These are phyloP conservation scores for Gymnothorax reevesii DNA, from an alignment of 2,797 vertebrate species.

Conservation along the genomic window DNA sequence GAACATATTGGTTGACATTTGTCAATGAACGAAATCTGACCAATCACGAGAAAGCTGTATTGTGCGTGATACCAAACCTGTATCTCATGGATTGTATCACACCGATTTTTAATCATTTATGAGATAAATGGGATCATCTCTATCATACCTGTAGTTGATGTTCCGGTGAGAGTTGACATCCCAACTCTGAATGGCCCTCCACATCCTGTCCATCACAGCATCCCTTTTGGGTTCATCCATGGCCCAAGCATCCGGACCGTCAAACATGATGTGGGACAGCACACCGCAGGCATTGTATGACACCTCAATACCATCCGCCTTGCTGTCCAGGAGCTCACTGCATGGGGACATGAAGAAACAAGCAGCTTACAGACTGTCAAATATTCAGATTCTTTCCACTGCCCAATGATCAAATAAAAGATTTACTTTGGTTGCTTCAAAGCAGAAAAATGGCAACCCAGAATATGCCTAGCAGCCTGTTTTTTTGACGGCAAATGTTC, in stretches of 20 bases:
- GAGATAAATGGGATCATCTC: neutral
- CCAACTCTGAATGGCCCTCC: conserved; percentile 96
- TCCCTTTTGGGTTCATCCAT: conserved; percentile 85
- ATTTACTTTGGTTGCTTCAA: neutral
- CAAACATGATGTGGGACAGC: conserved; percentile 97
- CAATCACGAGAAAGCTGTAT: no score
- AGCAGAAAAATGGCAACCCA: neutral
- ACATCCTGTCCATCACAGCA: conserved; percentile 91
- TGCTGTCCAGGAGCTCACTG: conserved; percentile 94
- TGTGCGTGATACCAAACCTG: no score
- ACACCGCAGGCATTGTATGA: conserved; percentile 97
- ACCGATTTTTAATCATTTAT: no score
- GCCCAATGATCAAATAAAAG: neutral
- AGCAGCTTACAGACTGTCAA: neutral
- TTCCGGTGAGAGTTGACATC: conserved; percentile 94
- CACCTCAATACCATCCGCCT: conserved; percentile 96
- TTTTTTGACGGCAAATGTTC: neutral
- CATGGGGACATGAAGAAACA: conserved; percentile 4
- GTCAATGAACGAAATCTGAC: no score
- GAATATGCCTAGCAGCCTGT: neutral
- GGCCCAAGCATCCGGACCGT: conserved; percentile 87
- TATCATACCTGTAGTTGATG: conserved; percentile 95
- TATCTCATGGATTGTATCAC: no score
- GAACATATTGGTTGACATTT: no score
- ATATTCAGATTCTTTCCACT: neutral